Conservation (phyloP, 1,140 invertebrate species). For the Diabrotica undecimpunctata region DNA sequence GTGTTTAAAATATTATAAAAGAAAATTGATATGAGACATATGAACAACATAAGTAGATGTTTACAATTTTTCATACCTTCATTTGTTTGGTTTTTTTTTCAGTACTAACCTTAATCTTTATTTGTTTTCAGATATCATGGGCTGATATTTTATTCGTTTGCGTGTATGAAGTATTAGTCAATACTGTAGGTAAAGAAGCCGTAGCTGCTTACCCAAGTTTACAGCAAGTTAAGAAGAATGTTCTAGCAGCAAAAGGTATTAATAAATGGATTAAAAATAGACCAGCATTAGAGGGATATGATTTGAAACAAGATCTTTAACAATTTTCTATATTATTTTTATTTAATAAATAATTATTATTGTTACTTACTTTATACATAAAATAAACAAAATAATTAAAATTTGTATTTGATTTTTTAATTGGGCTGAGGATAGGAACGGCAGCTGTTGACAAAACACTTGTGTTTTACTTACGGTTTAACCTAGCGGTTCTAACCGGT, state of each 20-base stretch:
- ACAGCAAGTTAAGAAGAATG: slow-evolving; percentile 52
- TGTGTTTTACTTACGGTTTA: no score
- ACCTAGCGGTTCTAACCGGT: no score
- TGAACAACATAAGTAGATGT: no score
- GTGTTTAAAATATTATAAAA: no score
- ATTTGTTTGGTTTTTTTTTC: no score
- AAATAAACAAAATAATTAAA: no score
- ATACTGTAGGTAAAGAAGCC: slow-evolving; percentile 54
- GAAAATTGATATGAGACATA: no score
- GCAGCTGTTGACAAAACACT: no score
- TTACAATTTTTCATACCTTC: no score
- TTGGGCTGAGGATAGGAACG: no score
- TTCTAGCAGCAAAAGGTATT: slow-evolving; percentile 55
- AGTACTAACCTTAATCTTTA: neutral
- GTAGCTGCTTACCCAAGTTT: slow-evolving; percentile 57
- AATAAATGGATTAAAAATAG: slow-evolving; percentile 63
- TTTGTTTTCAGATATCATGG: neutral
- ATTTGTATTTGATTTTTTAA: no score
- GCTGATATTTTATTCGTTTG: neutral
- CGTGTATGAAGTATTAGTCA: slow-evolving; percentile 58
- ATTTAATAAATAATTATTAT: neutral
- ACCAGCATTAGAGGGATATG: neutral
- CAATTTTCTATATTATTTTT: neutral
- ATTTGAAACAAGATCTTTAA: neutral
- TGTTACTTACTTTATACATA: no score